A percentile compares a stretch with the other conserved stretches of the same genome.
These are phyloP conservation scores for Neotoma lepida DNA, from an alignment of 2,113 vertebrate genomes.

Conservation along the genomic window DNA sequence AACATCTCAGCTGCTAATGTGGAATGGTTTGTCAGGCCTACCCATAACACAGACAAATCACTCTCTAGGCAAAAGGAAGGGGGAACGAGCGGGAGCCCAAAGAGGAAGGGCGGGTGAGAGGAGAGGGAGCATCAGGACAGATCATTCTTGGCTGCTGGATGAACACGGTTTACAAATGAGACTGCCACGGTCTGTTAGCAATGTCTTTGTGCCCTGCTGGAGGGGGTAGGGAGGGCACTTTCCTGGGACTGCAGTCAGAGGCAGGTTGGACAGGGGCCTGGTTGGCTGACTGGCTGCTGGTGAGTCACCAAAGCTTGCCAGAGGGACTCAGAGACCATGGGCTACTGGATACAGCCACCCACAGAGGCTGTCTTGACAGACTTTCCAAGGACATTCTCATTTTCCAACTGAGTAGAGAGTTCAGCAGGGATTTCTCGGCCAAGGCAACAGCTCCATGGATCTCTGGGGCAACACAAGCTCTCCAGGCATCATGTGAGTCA, in stretches of 20 bases:
- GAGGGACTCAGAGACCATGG: not conserved
- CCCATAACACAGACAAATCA: slow-evolving; percentile 88
- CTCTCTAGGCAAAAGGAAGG: slow-evolving; percentile 78
- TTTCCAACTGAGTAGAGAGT: slow-evolving; percentile 34
- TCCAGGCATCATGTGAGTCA: slow-evolving; percentile 15
- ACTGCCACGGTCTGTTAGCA: slow-evolving; percentile 79
- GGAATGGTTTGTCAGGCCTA: slow-evolving; percentile 87
- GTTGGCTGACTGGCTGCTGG: not conserved
- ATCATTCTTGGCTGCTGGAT: slow-evolving; percentile 83
- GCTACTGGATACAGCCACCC: not conserved
- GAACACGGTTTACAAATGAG: slow-evolving; percentile 83
- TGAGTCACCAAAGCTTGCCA: not conserved
- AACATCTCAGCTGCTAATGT: slow-evolving; percentile 84
- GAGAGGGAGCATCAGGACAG: slow-evolving; percentile 74
- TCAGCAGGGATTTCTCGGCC: slow-evolving; percentile 6
- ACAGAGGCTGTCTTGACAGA: not conserved
- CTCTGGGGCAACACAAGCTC: not conserved
- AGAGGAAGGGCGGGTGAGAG: slow-evolving; percentile 49
- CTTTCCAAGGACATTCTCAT: slow-evolving; percentile 44
- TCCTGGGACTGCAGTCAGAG: slow-evolving; percentile 11
- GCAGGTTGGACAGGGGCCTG: slow-evolving; percentile 22
- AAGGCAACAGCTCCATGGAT: not conserved
- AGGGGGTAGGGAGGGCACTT: slow-evolving; percentile 22
- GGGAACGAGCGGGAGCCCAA: slow-evolving; percentile 48
- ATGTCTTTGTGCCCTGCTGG: slow-evolving; percentile 70